phyloP scores from a whole-genome alignment of 2,113 vertebrate species.

The Neoarius graeffei region DNA sequence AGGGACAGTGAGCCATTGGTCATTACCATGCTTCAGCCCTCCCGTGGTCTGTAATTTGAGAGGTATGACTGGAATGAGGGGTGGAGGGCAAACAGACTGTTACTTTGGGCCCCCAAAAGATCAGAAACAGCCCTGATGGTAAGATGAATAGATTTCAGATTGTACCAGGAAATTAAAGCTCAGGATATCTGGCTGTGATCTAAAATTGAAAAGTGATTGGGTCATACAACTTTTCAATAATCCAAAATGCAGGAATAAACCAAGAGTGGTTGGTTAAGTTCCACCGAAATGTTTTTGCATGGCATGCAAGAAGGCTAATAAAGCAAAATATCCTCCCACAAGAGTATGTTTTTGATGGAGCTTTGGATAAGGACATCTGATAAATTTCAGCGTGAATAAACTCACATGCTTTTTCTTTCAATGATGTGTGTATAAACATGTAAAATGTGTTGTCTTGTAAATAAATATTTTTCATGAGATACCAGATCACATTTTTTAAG shows the following conservation, averaged over 20 bases:
- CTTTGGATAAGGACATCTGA: not conserved
- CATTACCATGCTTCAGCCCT: not conserved
- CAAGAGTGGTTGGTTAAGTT: not conserved
- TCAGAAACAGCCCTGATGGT: not conserved
- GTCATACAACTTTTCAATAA: not conserved
- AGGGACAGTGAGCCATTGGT: not conserved
- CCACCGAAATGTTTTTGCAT: not conserved
- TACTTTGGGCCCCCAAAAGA: not conserved
- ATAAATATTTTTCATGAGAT: not conserved
- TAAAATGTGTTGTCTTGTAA: not conserved
- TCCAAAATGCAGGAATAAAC: not conserved
- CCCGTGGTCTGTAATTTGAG: conserved; percentile 7
- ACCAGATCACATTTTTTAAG: not conserved
- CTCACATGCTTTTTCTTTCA: not conserved
- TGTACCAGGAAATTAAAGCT: conserved; percentile 12
- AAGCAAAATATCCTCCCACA: not conserved
- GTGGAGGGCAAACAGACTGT: not conserved
- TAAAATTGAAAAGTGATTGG: not conserved
- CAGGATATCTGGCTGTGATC: conserved; percentile 2
- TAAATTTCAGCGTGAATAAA: not conserved
- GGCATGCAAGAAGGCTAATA: not conserved
- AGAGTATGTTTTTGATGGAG: not conserved
- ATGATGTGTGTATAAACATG: not conserved
- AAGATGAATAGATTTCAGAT: conserved; percentile 9
- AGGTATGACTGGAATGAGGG: not conserved